phyloP scores from a whole-genome alignment of 2,797 vertebrate genomes.

The Urocyon cinereoargenteus region DNA sequence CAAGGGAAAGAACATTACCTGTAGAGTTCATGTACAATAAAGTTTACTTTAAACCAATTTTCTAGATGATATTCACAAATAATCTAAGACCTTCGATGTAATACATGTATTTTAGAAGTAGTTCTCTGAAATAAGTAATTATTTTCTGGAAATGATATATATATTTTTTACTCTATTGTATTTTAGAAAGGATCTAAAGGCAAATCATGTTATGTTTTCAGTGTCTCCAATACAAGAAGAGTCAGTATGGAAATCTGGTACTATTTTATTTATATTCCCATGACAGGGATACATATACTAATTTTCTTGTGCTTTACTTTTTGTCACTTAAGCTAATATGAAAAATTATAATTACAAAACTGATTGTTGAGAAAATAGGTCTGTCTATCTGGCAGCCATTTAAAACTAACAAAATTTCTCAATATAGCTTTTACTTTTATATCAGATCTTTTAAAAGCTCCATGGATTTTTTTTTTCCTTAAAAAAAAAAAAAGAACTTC shows the following conservation, averaged over 20 bases:
- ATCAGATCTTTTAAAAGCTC: not conserved
- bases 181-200: not conserved
- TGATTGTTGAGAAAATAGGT: not conserved
- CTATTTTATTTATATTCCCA: not conserved
- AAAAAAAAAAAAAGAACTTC: not conserved
- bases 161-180: not conserved
- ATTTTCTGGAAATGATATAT: not conserved
- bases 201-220: not conserved
- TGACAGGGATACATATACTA: not conserved
- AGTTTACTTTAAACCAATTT: not conserved
- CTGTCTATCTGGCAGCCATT: not conserved
- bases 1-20: not conserved
- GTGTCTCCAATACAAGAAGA: not conserved
- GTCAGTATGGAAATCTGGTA: not conserved
- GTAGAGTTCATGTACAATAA: not conserved
- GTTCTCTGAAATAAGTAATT: not conserved
- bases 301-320: not conserved
- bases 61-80: not conserved
- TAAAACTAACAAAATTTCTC: not conserved
- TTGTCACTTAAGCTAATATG: conserved; percentile 35
- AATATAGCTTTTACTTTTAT: not conserved
- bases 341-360: conserved; percentile 32
- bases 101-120: not conserved
- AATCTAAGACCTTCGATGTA: not conserved
- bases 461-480: not conserved